These are phyloP conservation scores for Trididemnum miniatum DNA, from an alignment of 23 tunicate genomes.

Conservation along the genomic window DNA sequence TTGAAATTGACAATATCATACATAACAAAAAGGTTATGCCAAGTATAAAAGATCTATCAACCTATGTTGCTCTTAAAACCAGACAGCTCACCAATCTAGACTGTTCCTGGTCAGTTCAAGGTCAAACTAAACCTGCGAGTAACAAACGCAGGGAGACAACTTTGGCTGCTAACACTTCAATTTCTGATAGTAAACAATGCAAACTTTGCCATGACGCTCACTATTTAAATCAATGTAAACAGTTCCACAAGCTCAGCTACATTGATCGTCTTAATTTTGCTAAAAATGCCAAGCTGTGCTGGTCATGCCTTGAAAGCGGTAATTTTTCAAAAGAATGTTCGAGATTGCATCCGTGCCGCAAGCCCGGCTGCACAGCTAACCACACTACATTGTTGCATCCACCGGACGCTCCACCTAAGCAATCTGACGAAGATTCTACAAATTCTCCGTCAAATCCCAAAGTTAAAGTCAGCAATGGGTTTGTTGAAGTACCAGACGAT, in stretches of 20 bases:
- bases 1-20: not conserved
- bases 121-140: not conserved
- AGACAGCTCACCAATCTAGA: not conserved
- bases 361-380: slow-evolving; percentile 12
- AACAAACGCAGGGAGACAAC: no score
- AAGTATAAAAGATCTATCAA: slow-evolving; percentile 7
- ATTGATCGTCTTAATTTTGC: not conserved
- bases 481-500: not conserved
- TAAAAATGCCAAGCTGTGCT: not conserved
- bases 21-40: not conserved
- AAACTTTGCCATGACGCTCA: not conserved
- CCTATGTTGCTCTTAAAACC: slow-evolving; percentile 4
- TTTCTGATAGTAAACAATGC: not conserved
- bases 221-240: not conserved
- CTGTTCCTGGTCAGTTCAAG: not conserved
- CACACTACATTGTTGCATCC: slow-evolving; percentile 48
- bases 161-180: no score
- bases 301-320: slow-evolving; percentile 9
- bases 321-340: slow-evolving; percentile 11
- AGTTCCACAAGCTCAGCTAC: not conserved
- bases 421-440: not conserved
- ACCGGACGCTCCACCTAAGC: not conserved
- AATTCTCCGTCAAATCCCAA: not conserved
- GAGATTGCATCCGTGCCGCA: slow-evolving; percentile 18
- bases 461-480: slow-evolving; percentile 16